These are phyloP conservation scores for Gasterosteus nipponicus DNA, from an alignment of 2,113 vertebrate species.

Conservation along the genomic window DNA sequence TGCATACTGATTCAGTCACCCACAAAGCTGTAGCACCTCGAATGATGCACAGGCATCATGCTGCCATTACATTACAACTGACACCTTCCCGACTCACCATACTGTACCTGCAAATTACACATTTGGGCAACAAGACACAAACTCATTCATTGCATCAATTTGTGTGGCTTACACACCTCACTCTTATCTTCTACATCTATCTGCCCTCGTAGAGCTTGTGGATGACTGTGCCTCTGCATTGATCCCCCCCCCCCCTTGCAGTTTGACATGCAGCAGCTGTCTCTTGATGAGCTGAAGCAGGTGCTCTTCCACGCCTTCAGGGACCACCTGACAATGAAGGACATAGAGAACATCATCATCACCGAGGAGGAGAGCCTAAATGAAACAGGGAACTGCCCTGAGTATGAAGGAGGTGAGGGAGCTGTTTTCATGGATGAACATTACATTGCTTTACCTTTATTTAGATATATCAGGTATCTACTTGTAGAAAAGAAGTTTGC, in stretches of 20 bases:
- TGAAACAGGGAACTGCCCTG: conserved; percentile 94
- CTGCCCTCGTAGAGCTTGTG: conserved; percentile 30
- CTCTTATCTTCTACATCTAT: conserved; percentile 37
- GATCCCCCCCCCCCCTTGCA: conserved; percentile 65
- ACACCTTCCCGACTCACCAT: background rate
- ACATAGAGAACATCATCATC: conserved; percentile 99
- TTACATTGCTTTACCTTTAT: conserved; percentile 13
- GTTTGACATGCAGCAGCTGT: conserved; percentile 89
- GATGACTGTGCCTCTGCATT: conserved; percentile 51
- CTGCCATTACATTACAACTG: conserved; percentile 35
- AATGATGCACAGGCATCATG: conserved; percentile 23
- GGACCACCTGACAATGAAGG: conserved; percentile 98
- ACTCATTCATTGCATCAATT: background rate
- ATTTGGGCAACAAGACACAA: background rate
- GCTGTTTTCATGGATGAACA: background rate
- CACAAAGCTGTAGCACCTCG: conserved; percentile 31
- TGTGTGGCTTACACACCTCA: conserved; percentile 9
- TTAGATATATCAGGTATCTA: background rate
- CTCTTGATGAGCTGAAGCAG: conserved; percentile 97
- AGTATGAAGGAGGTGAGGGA: conserved; percentile 91
- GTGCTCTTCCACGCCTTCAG: conserved; percentile 97
- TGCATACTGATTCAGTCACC: conserved; percentile 42
- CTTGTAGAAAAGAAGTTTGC: background rate
- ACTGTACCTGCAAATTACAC: background rate
- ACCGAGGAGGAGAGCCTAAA: conserved; percentile 98